Percentiles rank a stretch among this genome's conserved stretches.
phyloP scores from a whole-genome alignment of 2,888 invertebrate species.

The Lutraria lutraria region DNA sequence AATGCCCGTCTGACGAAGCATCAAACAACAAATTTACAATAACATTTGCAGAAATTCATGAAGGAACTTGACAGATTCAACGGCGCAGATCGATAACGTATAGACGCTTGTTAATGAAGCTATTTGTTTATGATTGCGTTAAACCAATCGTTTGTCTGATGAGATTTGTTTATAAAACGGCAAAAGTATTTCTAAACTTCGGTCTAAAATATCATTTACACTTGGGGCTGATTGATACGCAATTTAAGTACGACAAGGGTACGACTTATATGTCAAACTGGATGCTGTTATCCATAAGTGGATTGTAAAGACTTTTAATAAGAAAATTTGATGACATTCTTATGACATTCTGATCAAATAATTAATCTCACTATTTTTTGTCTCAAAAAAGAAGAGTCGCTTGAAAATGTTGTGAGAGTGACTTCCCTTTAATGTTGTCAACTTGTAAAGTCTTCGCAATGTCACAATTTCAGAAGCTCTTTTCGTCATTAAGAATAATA shows the following conservation, averaged over 20 bases:
- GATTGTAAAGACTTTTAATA: neutral
- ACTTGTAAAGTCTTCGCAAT: slow-evolving; percentile 32
- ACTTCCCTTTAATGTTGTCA: slow-evolving; percentile 22
- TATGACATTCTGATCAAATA: neutral
- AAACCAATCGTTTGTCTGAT: slow-evolving; percentile 15
- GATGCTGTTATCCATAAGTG: neutral
- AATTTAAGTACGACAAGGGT: too few relatives aligned
- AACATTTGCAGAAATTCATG: slow-evolving; percentile 36
- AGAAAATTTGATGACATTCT: neutral
- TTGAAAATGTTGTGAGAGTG: neutral
- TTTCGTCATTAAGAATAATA: slow-evolving; percentile 39
- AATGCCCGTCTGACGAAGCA: neutral
- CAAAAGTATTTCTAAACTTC: neutral
- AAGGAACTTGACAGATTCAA: slow-evolving; percentile 52
- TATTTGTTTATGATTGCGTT: neutral
- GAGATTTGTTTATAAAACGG: neutral
- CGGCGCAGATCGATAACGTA: slow-evolving; percentile 41
- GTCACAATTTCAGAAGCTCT: slow-evolving; percentile 54
- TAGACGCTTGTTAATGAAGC: slow-evolving; percentile 36
- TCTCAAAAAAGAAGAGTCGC: neutral
- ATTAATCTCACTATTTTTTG: neutral
- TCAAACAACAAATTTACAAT: neutral
- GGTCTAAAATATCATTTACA: neutral
- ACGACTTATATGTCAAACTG: neutral
- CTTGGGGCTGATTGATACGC: neutral